Evolutionary conservation across 2,888 invertebrate species (phyloP).

Genomic region (Galeopsomyia nigrocyanea): DNA sequence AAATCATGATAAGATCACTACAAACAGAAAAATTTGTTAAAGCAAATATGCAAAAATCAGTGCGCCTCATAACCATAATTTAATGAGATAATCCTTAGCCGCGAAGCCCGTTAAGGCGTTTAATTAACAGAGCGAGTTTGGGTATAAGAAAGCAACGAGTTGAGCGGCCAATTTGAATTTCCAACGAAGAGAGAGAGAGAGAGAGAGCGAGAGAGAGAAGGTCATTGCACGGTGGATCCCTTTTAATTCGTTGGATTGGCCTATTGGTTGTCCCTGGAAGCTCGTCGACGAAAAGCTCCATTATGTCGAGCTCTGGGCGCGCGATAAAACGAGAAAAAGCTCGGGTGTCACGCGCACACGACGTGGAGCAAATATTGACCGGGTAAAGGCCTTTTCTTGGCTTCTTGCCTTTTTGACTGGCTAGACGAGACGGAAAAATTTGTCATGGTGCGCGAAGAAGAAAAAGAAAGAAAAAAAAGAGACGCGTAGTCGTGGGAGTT

Average conservation of each 20-base stretch:
- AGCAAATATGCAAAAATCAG: too few species aligned
- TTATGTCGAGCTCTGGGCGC: constrained; percentile 1
- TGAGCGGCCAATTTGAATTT: constrained; percentile 35
- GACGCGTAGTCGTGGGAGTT: too few species aligned
- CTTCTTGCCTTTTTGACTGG: background rate
- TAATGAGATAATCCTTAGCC: constrained; percentile 25
- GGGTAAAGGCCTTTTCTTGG: background rate
- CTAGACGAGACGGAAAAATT: background rate
- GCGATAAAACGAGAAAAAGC: too few species aligned
- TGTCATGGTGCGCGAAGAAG: too few species aligned
- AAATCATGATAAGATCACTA: too few species aligned
- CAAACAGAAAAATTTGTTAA: constrained; percentile 1
- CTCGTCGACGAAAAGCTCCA: constrained; percentile 5
- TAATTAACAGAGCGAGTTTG: constrained; percentile 18
- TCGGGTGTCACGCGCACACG: background rate
- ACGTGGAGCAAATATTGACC: constrained; percentile 17
- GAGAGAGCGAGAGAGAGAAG: constrained; percentile 3
- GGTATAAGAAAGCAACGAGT: constrained; percentile 5
- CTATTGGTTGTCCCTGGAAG: constrained; percentile 7
- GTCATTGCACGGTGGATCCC: constrained; percentile 10
- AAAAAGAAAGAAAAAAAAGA: too few species aligned
- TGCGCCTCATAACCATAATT: constrained; percentile 17
- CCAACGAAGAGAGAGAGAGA: constrained; percentile 21
- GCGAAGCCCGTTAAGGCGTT: constrained; percentile 13
- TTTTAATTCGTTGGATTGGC: constrained; percentile 24